These are phyloP conservation scores for Halcyon smyrnensis DNA, from an alignment of 2,797 vertebrate species.

Conservation along the genomic window DNA sequence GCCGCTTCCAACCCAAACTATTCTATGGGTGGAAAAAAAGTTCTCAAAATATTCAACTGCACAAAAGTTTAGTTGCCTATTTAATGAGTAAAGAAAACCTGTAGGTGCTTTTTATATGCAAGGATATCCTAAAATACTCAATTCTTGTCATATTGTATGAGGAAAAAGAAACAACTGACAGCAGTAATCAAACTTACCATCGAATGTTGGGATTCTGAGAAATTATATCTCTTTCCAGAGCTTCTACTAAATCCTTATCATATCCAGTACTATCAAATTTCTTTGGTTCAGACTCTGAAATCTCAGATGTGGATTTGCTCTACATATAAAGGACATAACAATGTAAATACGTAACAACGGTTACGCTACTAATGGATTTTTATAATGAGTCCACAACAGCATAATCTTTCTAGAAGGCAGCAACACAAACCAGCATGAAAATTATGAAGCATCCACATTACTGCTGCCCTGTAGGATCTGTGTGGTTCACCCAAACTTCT, in stretches of 20 bases:
- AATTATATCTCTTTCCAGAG: slow-evolving; percentile 96
- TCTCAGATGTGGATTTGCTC: slow-evolving; percentile 82
- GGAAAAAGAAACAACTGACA: background rate
- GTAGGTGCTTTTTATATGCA: background rate
- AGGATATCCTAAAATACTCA: background rate
- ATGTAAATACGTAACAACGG: background rate
- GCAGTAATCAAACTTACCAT: slow-evolving; percentile 83
- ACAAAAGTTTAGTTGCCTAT: background rate
- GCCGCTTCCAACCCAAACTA: background rate
- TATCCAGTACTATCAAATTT: slow-evolving; percentile 94
- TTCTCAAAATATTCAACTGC: background rate
- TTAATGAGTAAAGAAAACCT: background rate
- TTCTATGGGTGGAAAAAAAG: background rate
- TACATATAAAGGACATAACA: slow-evolving; percentile 31
- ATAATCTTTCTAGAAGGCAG: background rate
- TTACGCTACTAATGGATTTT: background rate
- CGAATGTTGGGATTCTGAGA: slow-evolving; percentile 96
- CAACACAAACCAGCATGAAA: background rate
- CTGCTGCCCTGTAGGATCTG: background rate
- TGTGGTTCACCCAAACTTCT: background rate
- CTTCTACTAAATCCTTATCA: slow-evolving; percentile 96
- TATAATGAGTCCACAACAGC: background rate
- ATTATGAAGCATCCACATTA: background rate
- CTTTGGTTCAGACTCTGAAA: slow-evolving; percentile 89
- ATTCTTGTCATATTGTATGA: background rate